These are phyloP conservation scores for Montifringilla adamsi DNA, from an alignment of 2,113 vertebrate genomes.

Conservation along the genomic window DNA sequence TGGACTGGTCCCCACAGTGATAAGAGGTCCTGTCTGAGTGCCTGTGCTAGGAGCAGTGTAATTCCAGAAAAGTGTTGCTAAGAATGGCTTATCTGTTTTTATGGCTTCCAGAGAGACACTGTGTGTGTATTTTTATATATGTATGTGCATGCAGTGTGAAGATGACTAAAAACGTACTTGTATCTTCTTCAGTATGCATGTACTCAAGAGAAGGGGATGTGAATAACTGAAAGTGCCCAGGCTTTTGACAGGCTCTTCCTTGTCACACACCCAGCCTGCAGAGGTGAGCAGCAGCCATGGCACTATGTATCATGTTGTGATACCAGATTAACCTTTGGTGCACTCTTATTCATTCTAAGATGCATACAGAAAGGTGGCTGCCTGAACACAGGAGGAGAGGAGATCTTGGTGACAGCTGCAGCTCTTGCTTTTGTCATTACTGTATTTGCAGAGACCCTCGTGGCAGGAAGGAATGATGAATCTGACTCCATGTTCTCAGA, in stretches of 20 bases:
- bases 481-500: too few relatives aligned
- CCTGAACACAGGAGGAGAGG: neutral
- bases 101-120: neutral
- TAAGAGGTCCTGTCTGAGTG: neutral
- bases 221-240: neutral
- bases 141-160: neutral
- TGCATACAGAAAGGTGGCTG: neutral
- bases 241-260: neutral
- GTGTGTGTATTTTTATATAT: constrained; percentile 26
- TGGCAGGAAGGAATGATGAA: too few relatives aligned
- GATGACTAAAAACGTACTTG: constrained; percentile 19
- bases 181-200: neutral
- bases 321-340: neutral
- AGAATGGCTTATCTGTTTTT: neutral
- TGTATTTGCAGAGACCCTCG: too few relatives aligned
- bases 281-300: neutral
- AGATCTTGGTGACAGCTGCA: neutral
- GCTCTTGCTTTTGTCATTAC: neutral
- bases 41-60: neutral
- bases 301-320: neutral
- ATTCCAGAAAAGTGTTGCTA: neutral
- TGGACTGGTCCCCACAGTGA: neutral
- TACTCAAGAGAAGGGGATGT: neutral
- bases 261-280: neutral
- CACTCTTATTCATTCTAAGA: neutral